A percentile compares a stretch with the other conserved stretches of the same genome.
Evolutionary conservation across 2,888 invertebrate genomes (phyloP).

Genomic region (Phrixothrix hirtus): DNA sequence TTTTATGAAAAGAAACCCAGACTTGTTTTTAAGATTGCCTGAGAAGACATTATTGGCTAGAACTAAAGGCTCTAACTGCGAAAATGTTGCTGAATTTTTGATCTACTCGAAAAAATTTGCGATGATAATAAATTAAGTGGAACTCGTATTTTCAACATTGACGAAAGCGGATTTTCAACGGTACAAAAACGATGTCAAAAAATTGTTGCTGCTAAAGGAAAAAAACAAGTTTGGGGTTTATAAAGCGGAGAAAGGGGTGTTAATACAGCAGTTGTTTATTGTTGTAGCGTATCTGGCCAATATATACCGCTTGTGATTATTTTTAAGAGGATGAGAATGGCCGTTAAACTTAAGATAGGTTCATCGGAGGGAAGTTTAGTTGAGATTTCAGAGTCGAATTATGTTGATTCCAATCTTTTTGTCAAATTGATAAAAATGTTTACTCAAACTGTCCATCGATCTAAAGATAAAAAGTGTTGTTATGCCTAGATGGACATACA

Average conservation of each 20-base stretch:
- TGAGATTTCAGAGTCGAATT: constrained; percentile 7
- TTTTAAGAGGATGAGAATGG: constrained; percentile 31
- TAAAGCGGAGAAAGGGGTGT: constrained; percentile 35
- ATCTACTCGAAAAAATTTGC: constrained; percentile 29
- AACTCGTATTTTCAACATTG: too few relatives aligned
- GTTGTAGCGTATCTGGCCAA: too few relatives aligned
- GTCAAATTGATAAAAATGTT: constrained; percentile 32
- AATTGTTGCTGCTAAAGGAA: constrained; percentile 29
- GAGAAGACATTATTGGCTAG: constrained; percentile 23
- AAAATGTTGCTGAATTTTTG: constrained; percentile 26
- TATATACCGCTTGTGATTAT: too few relatives aligned
- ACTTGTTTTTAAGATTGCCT: constrained; percentile 1
- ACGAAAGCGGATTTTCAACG: constrained; percentile 22
- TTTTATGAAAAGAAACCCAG: background rate
- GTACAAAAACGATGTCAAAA: constrained; percentile 31
- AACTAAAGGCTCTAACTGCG: constrained; percentile 30
- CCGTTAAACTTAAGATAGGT: constrained; percentile 16
- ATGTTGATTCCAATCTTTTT: too few relatives aligned
- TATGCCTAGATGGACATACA: too few relatives aligned
- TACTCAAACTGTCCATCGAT: constrained; percentile 42
- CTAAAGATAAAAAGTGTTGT: constrained; percentile 33
- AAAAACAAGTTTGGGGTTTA: constrained; percentile 30
- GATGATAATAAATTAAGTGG: too few relatives aligned
- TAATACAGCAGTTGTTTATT: constrained; percentile 36
- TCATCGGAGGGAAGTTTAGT: background rate